Evolutionary conservation across 2,113 vertebrate genomes (phyloP), one percentile per base, ranked within the genome.

Genomic region (Chascanopsetta lugubris): DNA sequence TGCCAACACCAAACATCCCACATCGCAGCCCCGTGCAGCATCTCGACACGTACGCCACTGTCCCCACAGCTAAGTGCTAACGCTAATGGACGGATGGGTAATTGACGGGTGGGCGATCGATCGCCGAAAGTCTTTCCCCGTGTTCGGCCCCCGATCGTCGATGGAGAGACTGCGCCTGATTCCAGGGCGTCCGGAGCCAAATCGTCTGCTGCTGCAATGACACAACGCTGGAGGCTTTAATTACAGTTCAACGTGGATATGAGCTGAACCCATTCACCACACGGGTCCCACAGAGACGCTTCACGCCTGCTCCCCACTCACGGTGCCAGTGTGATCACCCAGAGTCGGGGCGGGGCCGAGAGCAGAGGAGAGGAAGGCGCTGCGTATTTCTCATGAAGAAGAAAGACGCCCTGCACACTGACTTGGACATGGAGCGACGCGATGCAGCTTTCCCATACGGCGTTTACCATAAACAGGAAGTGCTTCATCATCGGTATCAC

Each of bases 261-360:
- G 68, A 53, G 50, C 38, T 77, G 75, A 80, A 75, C 76, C 80
- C 68, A 82, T 86, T 82, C 78, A 53, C 29, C 13, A 56, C 61
- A 32, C 62, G 3, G 32, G 67, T 51, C 67, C 83, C 65, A 64
- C 18, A 22, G 78, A 63, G 78, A 69, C 57, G 5, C 50, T 38
- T 68, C 21, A 30, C 2, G 21, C 4, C 53, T 27, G 49, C 49
- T 59, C n/a, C 20, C 15, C 59, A 36, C 61, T n/a, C 24, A 51
- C 30, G 46, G 38, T 46, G 26, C 7, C 6, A 0, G 27, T 24
- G 56, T 43, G 26, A 61, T 26, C 27, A 48, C 22, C 32, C 24
- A 20, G n/a, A n/a, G n/a, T n/a, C n/a, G n/a, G n/a, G n/a, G n/a
- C n/a, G 47, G 1, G 30, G 30, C 24, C 48, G 43, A 55, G 11